phyloP scores from a whole-genome alignment of 2,113 vertebrate species.

The Rhinichthys klamathensis region DNA sequence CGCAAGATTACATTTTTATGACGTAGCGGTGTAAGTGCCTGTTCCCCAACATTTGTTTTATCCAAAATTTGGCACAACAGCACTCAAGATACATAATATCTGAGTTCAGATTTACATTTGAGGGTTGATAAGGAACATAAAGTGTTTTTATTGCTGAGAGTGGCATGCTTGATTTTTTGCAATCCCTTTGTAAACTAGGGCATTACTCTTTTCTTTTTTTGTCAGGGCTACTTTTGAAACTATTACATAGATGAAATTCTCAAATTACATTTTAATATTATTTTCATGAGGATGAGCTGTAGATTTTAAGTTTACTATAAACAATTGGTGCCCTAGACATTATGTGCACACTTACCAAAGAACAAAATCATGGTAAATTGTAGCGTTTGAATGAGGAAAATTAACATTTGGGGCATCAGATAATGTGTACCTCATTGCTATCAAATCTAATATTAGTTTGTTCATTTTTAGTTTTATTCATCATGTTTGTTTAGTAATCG shows the following conservation, averaged over 20 bases:
- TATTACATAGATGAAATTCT: not conserved
- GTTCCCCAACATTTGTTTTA: not conserved
- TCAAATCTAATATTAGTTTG: constrained; percentile 36
- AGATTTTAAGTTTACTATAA: not conserved
- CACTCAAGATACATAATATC: not conserved
- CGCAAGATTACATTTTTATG: not conserved
- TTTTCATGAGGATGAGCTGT: constrained; percentile 41
- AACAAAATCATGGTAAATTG: constrained; percentile 11
- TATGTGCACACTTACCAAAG: constrained; percentile 48
- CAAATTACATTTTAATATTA: constrained; percentile 4
- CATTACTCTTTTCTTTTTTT: constrained; percentile 20
- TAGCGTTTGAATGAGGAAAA: constrained; percentile 6
- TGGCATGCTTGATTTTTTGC: constrained; percentile 27
- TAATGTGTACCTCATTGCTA: constrained; percentile 52
- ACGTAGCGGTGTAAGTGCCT: not conserved
- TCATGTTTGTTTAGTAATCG: not conserved
- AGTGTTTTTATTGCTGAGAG: constrained; percentile 16
- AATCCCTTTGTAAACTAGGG: constrained; percentile 40
- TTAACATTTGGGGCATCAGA: constrained; percentile 1
- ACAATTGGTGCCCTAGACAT: constrained; percentile 13
- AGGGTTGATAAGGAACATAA: not conserved
- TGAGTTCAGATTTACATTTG: not conserved
- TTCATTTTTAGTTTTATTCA: not conserved
- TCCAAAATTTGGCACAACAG: not conserved
- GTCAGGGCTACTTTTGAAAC: constrained; percentile 17